These are phyloP conservation scores for Gymnocheta viridis DNA, from an alignment of 2,888 invertebrate species.

Conservation along the genomic window DNA sequence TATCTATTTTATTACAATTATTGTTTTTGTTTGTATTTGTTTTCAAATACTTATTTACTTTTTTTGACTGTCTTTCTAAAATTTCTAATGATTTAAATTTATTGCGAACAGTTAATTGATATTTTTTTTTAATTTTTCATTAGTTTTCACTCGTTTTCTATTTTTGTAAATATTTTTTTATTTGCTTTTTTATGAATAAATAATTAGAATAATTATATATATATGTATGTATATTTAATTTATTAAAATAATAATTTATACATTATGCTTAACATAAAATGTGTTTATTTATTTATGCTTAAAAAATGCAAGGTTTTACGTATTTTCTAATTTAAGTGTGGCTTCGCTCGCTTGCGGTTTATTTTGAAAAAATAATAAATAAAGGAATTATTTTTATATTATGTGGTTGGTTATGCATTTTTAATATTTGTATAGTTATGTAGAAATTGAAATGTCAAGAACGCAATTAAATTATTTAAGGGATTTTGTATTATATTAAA, in stretches of 20 bases:
- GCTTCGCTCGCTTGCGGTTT: slow-evolving; percentile 36
- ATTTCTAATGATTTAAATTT: slow-evolving; percentile 16
- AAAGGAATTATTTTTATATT: slow-evolving; percentile 36
- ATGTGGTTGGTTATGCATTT: slow-evolving; percentile 2
- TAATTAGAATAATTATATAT: slow-evolving; percentile 29
- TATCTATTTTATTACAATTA: slow-evolving; percentile 21
- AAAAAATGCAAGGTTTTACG: slow-evolving; percentile 8
- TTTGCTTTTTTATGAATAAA: slow-evolving; percentile 45
- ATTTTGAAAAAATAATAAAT: slow-evolving; percentile 28
- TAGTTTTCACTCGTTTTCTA: slow-evolving; percentile 55
- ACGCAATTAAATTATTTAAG: slow-evolving; percentile 33
- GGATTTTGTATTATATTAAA: slow-evolving; percentile 26
- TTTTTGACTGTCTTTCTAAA: slow-evolving; percentile 5
- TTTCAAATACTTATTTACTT: slow-evolving; percentile 10
- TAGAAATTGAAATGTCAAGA: slow-evolving; percentile 64
- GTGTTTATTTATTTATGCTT: slow-evolving; percentile 19
- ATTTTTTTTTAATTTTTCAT: slow-evolving; percentile 34
- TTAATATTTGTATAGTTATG: not conserved
- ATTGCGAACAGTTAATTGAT: slow-evolving; percentile 53
- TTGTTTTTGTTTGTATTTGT: slow-evolving; percentile 6
- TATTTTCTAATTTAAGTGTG: slow-evolving; percentile 12
- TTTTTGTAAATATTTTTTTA: slow-evolving; percentile 4
- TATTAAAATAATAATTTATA: slow-evolving; percentile 50
- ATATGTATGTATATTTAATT: slow-evolving; percentile 2
- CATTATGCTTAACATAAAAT: slow-evolving; percentile 28